Percentiles rank a stretch among this genome's conserved stretches.
Evolutionary conservation across 2,113 vertebrate genomes (phyloP).

Genomic region (Peucedramus taeniatus): DNA sequence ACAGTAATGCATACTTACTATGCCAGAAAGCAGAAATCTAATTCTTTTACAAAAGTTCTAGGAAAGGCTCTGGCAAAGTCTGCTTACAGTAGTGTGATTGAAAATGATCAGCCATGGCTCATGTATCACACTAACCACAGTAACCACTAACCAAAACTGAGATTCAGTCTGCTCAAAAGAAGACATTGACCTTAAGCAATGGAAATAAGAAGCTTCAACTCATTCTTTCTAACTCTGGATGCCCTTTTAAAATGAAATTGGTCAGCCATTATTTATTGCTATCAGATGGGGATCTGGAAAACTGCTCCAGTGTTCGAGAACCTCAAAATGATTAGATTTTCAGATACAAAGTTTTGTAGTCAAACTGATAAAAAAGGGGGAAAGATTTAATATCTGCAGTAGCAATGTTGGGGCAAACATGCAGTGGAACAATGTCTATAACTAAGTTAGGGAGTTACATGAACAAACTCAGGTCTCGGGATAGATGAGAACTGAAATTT

Average conservation of each 20-base stretch:
- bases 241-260: background rate
- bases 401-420: background rate
- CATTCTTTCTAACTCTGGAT: background rate
- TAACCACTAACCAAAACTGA: slow-evolving; percentile 19
- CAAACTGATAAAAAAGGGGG: background rate
- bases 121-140: background rate
- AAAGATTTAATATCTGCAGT: background rate
- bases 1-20: background rate
- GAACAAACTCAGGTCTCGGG: background rate
- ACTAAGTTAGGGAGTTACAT: background rate
- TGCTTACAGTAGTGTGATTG: background rate
- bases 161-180: background rate
- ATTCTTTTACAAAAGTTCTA: background rate
- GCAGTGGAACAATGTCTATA: background rate
- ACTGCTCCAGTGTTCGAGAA: background rate
- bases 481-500: background rate
- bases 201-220: background rate
- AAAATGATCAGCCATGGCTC: background rate
- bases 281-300: background rate
- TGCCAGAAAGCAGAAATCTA: background rate
- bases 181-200: slow-evolving; percentile 4
- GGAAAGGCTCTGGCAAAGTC: background rate
- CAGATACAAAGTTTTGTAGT: background rate
- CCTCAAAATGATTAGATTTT: background rate
- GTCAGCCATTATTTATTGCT: background rate